A percentile compares a stretch with the other conserved stretches of the same genome.
Evolutionary conservation across 64 coral and sea anemone genomes (phyloP).

Genomic region (Actinia equina): DNA sequence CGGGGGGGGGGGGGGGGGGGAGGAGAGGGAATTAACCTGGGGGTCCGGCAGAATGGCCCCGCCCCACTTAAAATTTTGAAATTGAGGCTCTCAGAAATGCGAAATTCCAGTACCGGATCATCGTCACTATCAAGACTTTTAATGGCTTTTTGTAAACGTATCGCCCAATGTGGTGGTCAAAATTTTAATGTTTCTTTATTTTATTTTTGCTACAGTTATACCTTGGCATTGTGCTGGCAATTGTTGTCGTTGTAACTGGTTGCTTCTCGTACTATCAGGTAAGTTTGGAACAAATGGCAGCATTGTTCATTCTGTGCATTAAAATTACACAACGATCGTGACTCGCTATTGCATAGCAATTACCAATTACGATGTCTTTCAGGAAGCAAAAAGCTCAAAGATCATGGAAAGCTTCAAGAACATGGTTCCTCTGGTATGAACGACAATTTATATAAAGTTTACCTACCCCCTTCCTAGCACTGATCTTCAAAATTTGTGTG

Average conservation of each 20-base stretch:
- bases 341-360: background rate
- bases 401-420: slow-evolving; percentile 99
- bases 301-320: background rate
- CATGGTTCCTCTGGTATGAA: slow-evolving; percentile 88
- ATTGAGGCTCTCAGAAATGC: too few species aligned
- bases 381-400: slow-evolving; percentile 96
- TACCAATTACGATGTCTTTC: background rate
- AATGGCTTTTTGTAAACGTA: too few species aligned
- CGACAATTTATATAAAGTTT: background rate
- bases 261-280: slow-evolving; percentile 99
- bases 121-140: too few species aligned
- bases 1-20: too few species aligned
- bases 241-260: slow-evolving; percentile 88
- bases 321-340: background rate
- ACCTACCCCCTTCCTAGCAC: background rate
- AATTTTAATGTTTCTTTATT: background rate
- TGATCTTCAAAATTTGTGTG: too few species aligned
- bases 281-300: background rate
- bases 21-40: too few species aligned
- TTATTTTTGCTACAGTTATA: slow-evolving; percentile 64
- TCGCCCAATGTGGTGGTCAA: background rate
- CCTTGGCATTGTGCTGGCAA: slow-evolving; percentile 72
- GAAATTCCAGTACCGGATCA: too few species aligned
- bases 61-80: too few species aligned
- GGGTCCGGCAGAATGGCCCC: too few species aligned